A percentile compares a stretch with the other conserved stretches of the same genome.
phyloP scores from a whole-genome alignment of 2,888 invertebrate species.

The Acrocyrtus sp. region DNA sequence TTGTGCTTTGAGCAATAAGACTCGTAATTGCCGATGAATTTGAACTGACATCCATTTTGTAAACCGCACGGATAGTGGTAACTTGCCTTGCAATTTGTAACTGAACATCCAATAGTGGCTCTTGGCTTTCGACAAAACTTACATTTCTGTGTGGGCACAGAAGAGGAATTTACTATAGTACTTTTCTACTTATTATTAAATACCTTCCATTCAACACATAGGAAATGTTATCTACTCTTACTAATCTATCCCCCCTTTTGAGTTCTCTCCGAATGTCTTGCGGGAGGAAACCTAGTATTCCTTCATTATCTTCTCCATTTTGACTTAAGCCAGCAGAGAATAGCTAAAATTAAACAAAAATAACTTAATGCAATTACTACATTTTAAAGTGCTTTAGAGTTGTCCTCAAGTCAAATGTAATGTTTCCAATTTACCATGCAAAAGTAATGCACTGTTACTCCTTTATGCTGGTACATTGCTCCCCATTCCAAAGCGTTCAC shows the following conservation, averaged over 20 bases:
- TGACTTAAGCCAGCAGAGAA: slow-evolving; percentile 78
- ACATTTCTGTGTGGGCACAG: slow-evolving; percentile 78
- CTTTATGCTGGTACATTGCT: slow-evolving; percentile 64
- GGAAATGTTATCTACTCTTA: slow-evolving; percentile 66
- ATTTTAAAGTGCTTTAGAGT: background rate
- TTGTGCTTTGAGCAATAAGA: slow-evolving; percentile 75
- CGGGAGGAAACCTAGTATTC: slow-evolving; percentile 78
- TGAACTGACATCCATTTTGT: slow-evolving; percentile 72
- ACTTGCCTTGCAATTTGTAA: slow-evolving; percentile 72
- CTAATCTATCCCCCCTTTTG: slow-evolving; percentile 74
- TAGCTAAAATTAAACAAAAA: slow-evolving; percentile 68
- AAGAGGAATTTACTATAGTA: too few relatives aligned
- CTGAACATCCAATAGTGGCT: slow-evolving; percentile 80
- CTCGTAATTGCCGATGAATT: slow-evolving; percentile 74
- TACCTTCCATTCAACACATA: background rate
- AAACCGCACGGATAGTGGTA: slow-evolving; percentile 84
- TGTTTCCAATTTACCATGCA: slow-evolving; percentile 81
- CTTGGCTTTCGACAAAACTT: slow-evolving; percentile 74
- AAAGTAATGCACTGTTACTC: slow-evolving; percentile 77
- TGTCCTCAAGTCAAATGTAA: too few relatives aligned
- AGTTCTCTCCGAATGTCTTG: slow-evolving; percentile 77
- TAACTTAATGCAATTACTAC: background rate
- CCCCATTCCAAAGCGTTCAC: slow-evolving; percentile 59
- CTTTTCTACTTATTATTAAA: too few relatives aligned
- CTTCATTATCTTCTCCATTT: slow-evolving; percentile 75